Percentiles rank a stretch among this genome's conserved stretches.
Conservation (phyloP, 2,113 vertebrate genomes). For the Pseudonaja textilis region DNA sequence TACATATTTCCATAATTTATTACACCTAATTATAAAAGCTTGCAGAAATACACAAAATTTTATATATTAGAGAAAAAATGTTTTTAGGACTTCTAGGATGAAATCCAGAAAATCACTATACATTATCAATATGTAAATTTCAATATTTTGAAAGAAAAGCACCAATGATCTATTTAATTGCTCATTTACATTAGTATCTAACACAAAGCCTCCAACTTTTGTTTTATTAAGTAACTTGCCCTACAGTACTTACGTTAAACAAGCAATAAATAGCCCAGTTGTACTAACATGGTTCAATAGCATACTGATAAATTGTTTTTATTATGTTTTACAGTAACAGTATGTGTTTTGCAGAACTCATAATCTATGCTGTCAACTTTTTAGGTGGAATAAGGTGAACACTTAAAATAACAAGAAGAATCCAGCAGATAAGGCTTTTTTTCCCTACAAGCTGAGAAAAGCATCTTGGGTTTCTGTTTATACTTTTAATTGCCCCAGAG, state of each 20-base stretch:
- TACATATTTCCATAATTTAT: background rate
- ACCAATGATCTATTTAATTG: background rate
- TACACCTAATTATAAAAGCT: conserved; percentile 3
- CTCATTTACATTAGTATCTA: background rate
- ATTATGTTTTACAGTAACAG: background rate
- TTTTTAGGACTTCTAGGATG: background rate
- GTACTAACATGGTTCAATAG: background rate
- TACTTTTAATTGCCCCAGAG: background rate
- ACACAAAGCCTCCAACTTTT: background rate
- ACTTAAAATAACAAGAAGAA: background rate
- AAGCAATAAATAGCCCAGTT: background rate
- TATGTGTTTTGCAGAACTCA: background rate
- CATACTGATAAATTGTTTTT: background rate
- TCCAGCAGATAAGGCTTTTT: background rate
- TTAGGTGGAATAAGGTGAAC: background rate
- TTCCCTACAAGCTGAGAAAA: background rate
- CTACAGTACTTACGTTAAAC: background rate
- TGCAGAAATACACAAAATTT: background rate
- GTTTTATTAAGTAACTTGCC: background rate
- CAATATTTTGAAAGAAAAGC: background rate
- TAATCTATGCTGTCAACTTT: background rate
- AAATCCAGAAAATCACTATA: background rate
- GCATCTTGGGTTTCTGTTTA: background rate
- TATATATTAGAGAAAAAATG: background rate
- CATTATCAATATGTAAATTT: background rate